phyloP scores from a whole-genome alignment of 2,113 vertebrate genomes.

The Pelmatolapia mariae region DNA sequence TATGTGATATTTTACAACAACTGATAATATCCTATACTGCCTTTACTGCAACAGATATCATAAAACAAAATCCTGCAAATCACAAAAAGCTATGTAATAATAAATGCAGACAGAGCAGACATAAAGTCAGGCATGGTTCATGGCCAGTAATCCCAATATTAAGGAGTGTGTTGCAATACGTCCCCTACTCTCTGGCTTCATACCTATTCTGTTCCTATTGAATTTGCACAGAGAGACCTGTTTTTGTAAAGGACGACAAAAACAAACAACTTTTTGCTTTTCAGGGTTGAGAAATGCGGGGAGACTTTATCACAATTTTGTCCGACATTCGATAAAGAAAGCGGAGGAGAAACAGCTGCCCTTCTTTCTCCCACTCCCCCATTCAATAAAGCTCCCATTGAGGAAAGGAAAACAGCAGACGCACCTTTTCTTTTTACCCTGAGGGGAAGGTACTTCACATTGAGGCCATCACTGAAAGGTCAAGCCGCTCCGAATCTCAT shows the following conservation, averaged over 20 bases:
- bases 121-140: neutral
- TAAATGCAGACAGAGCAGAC: neutral
- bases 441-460: slow-evolving; percentile 58
- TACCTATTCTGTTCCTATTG: neutral
- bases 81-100: neutral
- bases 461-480: slow-evolving; percentile 63
- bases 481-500: slow-evolving; percentile 45
- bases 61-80: slow-evolving; percentile 5
- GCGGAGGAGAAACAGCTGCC: slow-evolving; percentile 5
- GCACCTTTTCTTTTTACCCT: slow-evolving; percentile 46
- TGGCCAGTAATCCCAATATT: slow-evolving; percentile 10
- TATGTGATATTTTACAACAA: slow-evolving; percentile 22
- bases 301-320: slow-evolving; percentile 21
- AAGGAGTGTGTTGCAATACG: neutral
- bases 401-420: slow-evolving; percentile 28
- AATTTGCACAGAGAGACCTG: slow-evolving; percentile 15
- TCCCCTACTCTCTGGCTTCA: neutral
- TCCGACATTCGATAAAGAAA: slow-evolving; percentile 37
- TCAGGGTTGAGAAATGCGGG: slow-evolving; percentile 11
- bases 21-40: slow-evolving; percentile 24
- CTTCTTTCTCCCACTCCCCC: neutral
- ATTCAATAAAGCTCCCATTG: slow-evolving; percentile 53
- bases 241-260: neutral
- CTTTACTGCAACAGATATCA: neutral
- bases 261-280: neutral